phyloP scores from a whole-genome alignment of 92 coral and sea anemone genomes.

The Desmophyllum pertusum region DNA sequence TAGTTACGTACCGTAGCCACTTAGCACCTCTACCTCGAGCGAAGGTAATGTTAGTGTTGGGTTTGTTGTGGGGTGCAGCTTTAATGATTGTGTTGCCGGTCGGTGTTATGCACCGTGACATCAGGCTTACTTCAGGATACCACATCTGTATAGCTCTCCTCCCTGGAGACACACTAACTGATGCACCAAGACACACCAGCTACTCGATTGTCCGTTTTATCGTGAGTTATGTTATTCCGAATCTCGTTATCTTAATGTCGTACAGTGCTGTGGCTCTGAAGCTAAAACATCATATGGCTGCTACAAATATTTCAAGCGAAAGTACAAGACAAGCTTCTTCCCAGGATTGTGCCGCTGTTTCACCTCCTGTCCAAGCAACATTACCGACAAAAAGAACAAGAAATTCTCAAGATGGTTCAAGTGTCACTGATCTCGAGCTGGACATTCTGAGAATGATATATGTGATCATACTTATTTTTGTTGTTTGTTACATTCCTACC shows the following conservation, averaged over 20 bases:
- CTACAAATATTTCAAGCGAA: not conserved
- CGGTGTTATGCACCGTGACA: not conserved
- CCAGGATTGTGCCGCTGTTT: not conserved
- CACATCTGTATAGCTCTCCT: not conserved
- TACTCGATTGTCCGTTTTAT: slow-evolving; percentile 7
- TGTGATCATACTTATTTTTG: not conserved
- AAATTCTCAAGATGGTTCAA: not conserved
- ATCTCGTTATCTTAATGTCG: slow-evolving; percentile 1
- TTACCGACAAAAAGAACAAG: not conserved
- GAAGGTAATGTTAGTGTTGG: not conserved
- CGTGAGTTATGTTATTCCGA: not conserved
- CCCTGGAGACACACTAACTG: not conserved
- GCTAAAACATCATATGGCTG: not conserved
- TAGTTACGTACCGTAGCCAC: not conserved
- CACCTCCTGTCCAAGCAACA: not conserved
- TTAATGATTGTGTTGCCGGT: not conserved
- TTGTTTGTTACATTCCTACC: not conserved
- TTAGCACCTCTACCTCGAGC: not conserved
- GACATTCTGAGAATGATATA: slow-evolving; percentile 11
- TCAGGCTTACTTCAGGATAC: not conserved
- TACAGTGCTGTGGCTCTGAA: not conserved
- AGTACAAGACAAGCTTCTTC: not conserved
- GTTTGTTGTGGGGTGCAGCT: slow-evolving; percentile 1
- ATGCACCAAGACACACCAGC: not conserved
- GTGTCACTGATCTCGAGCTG: not conserved